These are phyloP conservation scores for Taxidea taxus DNA, from an alignment of 2,113 vertebrate genomes.

Conservation along the genomic window DNA sequence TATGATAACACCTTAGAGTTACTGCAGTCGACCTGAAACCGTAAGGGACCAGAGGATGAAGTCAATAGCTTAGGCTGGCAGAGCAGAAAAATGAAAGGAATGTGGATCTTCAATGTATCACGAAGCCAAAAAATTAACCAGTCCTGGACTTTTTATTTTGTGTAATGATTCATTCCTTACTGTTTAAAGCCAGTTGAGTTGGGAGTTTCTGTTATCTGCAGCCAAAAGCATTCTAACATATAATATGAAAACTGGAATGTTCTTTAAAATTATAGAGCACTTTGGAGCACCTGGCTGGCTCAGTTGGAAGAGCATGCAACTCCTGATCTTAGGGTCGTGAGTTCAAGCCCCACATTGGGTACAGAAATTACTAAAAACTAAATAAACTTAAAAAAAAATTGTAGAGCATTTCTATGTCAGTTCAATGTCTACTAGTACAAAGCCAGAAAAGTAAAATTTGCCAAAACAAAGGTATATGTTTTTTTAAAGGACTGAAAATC, in stretches of 20 bases:
- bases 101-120: neutral
- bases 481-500: slow-evolving; percentile 16
- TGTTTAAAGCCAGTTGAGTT: neutral
- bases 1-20: neutral
- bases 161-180: neutral
- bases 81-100: slow-evolving; percentile 6
- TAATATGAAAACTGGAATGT: neutral
- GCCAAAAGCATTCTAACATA: slow-evolving; percentile 9
- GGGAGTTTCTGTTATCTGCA: neutral
- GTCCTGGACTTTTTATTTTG: neutral
- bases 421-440: neutral
- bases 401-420: neutral
- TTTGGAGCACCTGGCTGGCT: neutral
- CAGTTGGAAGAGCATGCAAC: neutral
- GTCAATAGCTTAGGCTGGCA: neutral
- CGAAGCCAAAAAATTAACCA: neutral
- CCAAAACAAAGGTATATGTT: slow-evolving; percentile 15
- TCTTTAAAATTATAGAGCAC: neutral
- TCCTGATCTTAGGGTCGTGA: neutral
- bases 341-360: neutral
- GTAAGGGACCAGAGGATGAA: neutral
- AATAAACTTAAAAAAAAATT: neutral
- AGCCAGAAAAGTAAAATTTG: slow-evolving; percentile 31
- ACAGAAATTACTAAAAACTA: neutral
- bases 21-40: neutral